Percentiles rank a stretch among this genome's conserved stretches.
These are phyloP conservation scores for Lepidochitona cinerea DNA, from an alignment of 2,888 invertebrate species.

Conservation along the genomic window DNA sequence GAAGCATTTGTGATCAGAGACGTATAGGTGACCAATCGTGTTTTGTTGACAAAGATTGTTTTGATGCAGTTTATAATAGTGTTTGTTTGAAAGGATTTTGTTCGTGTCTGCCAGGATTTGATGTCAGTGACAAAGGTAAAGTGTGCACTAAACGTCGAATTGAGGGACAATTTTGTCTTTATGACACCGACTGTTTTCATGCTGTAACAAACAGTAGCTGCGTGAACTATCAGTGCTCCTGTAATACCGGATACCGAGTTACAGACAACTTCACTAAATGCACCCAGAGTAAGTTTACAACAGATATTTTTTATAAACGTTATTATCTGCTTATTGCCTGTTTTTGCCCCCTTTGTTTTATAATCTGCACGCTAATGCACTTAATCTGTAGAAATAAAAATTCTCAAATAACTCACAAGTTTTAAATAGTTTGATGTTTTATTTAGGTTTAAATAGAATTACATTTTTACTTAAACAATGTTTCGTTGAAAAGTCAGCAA, in stretches of 20 bases:
- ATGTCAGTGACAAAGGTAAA: constrained; percentile 17
- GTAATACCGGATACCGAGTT: constrained; percentile 26
- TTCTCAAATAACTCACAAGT: too few species aligned
- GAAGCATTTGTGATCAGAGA: constrained; percentile 15
- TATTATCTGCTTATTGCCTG: too few species aligned
- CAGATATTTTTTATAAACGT: too few species aligned
- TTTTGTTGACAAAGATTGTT: constrained; percentile 26
- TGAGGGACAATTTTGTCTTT: constrained; percentile 32
- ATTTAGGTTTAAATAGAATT: too few species aligned
- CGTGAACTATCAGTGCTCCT: constrained; percentile 24
- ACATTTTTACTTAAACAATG: too few species aligned
- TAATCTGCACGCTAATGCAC: too few species aligned
- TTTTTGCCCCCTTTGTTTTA: too few species aligned
- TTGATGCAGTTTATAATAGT: constrained; percentile 28
- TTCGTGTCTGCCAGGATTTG: constrained; percentile 28
- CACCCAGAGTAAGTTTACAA: too few species aligned
- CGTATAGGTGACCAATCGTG: constrained; percentile 17
- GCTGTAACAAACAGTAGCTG: constrained; percentile 35
- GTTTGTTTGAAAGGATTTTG: constrained; percentile 27
- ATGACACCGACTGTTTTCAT: constrained; percentile 34
- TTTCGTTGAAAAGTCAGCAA: too few species aligned
- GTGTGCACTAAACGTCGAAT: constrained; percentile 30
- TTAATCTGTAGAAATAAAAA: too few species aligned
- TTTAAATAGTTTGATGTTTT: too few species aligned
- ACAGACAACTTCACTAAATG: too few species aligned